Evolutionary conservation across 2,797 vertebrate genomes (phyloP).

Genomic region (Kryptolebias ocellatus): DNA sequence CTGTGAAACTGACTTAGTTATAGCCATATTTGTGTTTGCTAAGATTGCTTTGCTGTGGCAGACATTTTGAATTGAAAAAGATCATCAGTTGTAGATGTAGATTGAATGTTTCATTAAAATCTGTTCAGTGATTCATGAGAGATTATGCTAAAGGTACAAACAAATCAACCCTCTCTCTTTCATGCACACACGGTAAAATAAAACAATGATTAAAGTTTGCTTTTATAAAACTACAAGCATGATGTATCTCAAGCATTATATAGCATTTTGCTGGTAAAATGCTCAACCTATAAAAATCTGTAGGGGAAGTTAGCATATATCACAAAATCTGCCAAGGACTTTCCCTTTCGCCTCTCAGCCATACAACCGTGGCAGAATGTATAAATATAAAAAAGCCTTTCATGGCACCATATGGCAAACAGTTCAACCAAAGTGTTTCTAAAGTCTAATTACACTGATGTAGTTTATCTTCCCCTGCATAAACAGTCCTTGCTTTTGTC

Average conservation of each 20-base stretch:
- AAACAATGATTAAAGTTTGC: constrained; percentile 19
- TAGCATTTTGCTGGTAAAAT: constrained; percentile 44
- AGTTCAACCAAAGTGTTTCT: constrained; percentile 45
- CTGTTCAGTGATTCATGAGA: too few relatives aligned
- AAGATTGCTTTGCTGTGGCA: too few relatives aligned
- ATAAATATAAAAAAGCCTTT: constrained; percentile 47
- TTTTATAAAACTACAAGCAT: constrained; percentile 46
- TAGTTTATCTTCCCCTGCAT: constrained; percentile 33
- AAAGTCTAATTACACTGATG: constrained; percentile 44
- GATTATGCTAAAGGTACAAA: too few relatives aligned
- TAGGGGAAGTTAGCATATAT: constrained; percentile 33
- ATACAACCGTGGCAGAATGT: constrained; percentile 31
- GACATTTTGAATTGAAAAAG: too few relatives aligned
- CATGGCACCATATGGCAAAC: constrained; percentile 65
- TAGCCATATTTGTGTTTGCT: too few relatives aligned
- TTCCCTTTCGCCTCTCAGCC: constrained; percentile 13
- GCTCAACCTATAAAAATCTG: constrained; percentile 49
- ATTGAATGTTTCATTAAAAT: too few relatives aligned
- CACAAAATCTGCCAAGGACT: constrained; percentile 29
- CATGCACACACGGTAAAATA: too few relatives aligned
- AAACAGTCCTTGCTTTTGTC: constrained; percentile 25
- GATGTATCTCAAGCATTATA: constrained; percentile 42
- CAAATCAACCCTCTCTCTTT: too few relatives aligned
- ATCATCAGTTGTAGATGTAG: too few relatives aligned
- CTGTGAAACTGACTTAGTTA: too few relatives aligned